Evolutionary conservation across 2,888 invertebrate genomes (phyloP), one percentile per base, ranked within the genome.

Genomic region (Ypsolopha sequella): DNA sequence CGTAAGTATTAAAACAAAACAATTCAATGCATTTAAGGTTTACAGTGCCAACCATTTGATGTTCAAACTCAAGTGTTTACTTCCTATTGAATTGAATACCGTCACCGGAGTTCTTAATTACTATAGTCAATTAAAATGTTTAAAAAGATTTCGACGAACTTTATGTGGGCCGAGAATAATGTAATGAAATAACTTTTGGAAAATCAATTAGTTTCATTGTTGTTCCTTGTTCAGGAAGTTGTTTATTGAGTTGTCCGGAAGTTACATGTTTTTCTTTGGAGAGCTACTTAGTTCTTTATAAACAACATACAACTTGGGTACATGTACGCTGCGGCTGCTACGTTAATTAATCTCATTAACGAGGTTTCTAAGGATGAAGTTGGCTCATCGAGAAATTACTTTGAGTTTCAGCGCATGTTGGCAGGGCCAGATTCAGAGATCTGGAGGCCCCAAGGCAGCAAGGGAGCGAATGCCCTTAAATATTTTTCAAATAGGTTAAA

Each of bases 161-260:
- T 51, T 24, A 38, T 51, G 51, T 46, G 52, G 53, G 51, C 49
- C 48, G 50, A 52, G 52, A 51, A 51, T 52, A 52, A 51, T 53
- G 54, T 46, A 54, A 44, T 52, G 47, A 57, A 56, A 54, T 52
- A 57, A 60, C 54, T 59, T 59, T 54, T 55, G 55, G 54, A 56
- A 59, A 60, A 60, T 58, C 59, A 62, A 62, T 62, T 62, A 60
- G 56, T 61, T 58, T 54, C 55, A 54, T 48, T 56, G 59, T 56
- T 60, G 54, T 54, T 51, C 48, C 51, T 51, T 47, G 54, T 54
- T 60, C 56, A 52, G 52, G 55, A 53, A 58, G 58, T 56, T 58
- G 54, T 49, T 61, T 57, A 57, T 56, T 54, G 56, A 57, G 56
- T 61, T 58, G 45, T 54, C 56, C 56, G 57, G 53, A 50, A 53